Evolutionary conservation across 2,888 invertebrate genomes (phyloP).

Genomic region (Mechanitis messenoides): DNA sequence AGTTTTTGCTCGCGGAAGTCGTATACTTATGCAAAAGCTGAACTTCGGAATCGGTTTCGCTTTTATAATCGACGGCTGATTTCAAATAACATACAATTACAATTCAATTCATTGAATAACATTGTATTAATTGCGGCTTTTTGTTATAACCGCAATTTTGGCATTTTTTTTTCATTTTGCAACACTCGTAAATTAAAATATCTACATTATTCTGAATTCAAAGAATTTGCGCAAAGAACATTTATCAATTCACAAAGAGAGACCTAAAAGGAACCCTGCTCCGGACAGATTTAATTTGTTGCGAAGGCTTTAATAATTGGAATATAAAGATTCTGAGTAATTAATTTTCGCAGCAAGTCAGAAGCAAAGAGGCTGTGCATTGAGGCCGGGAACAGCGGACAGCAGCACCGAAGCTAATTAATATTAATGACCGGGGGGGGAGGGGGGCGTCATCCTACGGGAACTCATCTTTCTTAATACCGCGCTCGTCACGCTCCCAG

Average conservation of each 20-base stretch:
- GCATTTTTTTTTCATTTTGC: conserved; percentile 47
- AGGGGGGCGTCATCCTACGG: conserved; percentile 38
- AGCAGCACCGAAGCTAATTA: conserved; percentile 69
- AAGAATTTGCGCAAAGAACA: conserved; percentile 70
- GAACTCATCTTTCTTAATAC: conserved; percentile 52
- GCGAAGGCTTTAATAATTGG: conserved; percentile 77
- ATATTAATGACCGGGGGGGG: conserved; percentile 72
- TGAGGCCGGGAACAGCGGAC: conserved; percentile 52
- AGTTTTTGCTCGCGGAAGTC: conserved; percentile 74
- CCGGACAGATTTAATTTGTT: conserved; percentile 77
- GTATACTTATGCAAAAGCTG: conserved; percentile 72
- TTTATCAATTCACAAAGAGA: conserved; percentile 77
- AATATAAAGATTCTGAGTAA: conserved; percentile 77
- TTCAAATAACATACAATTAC: conserved; percentile 68
- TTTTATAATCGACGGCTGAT: conserved; percentile 54
- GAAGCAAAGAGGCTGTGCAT: conserved; percentile 72
- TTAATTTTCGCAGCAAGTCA: conserved; percentile 77
- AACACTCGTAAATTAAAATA: conserved; percentile 56
- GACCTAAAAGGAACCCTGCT: conserved; percentile 75
- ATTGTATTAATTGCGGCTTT: conserved; percentile 49
- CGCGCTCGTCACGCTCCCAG: conserved; percentile 39
- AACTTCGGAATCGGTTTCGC: conserved; percentile 63
- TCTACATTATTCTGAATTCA: conserved; percentile 57
- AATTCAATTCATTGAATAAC: conserved; percentile 45
- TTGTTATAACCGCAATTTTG: conserved; percentile 47